Conservation (phyloP, 2,888 invertebrate species). For the Cheilosia vulpina region DNA sequence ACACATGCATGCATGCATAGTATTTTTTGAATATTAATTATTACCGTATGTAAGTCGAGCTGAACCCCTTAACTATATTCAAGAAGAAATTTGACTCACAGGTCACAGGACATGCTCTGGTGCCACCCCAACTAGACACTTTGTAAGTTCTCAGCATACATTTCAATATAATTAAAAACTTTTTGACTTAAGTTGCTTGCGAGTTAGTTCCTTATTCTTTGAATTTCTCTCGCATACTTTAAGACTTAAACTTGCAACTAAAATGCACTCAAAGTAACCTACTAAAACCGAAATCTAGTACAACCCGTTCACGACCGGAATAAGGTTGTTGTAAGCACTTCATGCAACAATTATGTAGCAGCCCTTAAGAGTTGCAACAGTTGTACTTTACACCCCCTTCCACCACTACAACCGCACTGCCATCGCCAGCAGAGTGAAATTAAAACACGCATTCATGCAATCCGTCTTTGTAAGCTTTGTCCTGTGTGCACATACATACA, state of each 20-base stretch:
- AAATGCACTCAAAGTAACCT: slow-evolving; percentile 72
- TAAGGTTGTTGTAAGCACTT: slow-evolving; percentile 70
- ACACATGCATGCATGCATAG: no score
- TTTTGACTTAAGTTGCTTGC: slow-evolving; percentile 26
- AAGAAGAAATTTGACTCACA: not conserved
- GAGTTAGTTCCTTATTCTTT: slow-evolving; percentile 7
- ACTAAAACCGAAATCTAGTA: slow-evolving; percentile 64
- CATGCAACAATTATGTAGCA: slow-evolving; percentile 72
- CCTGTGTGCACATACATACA: not conserved
- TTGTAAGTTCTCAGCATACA: slow-evolving; percentile 13
- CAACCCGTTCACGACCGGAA: slow-evolving; percentile 63
- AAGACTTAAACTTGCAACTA: slow-evolving; percentile 51
- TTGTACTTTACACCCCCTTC: slow-evolving; percentile 31
- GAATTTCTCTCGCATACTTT: slow-evolving; percentile 9
- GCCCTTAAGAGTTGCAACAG: slow-evolving; percentile 63
- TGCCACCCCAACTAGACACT: not conserved
- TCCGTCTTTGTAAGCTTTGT: slow-evolving; percentile 51
- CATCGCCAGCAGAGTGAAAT: slow-evolving; percentile 31
- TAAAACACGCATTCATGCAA: slow-evolving; percentile 65
- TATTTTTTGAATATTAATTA: no score
- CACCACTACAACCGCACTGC: slow-evolving; percentile 12
- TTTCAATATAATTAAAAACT: slow-evolving; percentile 48
- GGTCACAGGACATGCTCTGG: not conserved
- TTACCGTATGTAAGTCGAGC: not conserved
- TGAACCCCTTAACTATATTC: not conserved